Evolutionary conservation across 2,888 invertebrate species (phyloP).

Genomic region (Allolobophora icterica): DNA sequence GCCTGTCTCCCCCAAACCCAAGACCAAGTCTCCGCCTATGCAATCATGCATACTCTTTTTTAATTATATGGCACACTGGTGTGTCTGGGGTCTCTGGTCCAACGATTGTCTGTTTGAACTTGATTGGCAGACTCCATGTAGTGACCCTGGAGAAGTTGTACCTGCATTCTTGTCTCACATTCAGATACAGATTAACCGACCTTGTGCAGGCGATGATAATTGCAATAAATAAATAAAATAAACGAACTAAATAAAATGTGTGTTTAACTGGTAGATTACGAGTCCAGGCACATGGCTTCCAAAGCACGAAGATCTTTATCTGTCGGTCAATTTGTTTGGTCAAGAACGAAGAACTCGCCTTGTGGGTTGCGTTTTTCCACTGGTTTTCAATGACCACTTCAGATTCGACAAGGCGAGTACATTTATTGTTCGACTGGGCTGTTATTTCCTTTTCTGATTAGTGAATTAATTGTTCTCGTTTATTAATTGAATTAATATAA

Average conservation of each 20-base stretch:
- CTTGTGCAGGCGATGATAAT: background rate
- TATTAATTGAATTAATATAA: background rate
- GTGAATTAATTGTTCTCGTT: background rate
- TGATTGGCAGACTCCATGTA: background rate
- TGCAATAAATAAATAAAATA: too few relatives aligned
- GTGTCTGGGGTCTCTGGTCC: background rate
- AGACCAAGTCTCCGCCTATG: too few relatives aligned
- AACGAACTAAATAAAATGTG: background rate
- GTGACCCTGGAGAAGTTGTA: background rate
- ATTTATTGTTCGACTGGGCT: background rate
- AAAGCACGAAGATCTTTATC: slow-evolving; percentile 78
- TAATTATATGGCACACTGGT: background rate
- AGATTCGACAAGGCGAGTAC: slow-evolving; percentile 72
- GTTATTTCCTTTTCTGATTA: background rate
- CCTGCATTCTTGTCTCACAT: background rate
- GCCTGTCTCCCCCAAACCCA: too few relatives aligned
- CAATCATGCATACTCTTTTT: background rate
- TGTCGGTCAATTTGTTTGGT: slow-evolving; percentile 75
- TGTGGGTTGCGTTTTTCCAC: slow-evolving; percentile 76
- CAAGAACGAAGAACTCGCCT: slow-evolving; percentile 75
- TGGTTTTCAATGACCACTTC: slow-evolving; percentile 76
- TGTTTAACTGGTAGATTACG: slow-evolving; percentile 68
- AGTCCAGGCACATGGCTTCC: slow-evolving; percentile 89
- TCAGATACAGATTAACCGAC: background rate
- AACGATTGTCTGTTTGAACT: background rate